phyloP scores from a whole-genome alignment of 2,888 invertebrate genomes.

The Dascillus cervinus region DNA sequence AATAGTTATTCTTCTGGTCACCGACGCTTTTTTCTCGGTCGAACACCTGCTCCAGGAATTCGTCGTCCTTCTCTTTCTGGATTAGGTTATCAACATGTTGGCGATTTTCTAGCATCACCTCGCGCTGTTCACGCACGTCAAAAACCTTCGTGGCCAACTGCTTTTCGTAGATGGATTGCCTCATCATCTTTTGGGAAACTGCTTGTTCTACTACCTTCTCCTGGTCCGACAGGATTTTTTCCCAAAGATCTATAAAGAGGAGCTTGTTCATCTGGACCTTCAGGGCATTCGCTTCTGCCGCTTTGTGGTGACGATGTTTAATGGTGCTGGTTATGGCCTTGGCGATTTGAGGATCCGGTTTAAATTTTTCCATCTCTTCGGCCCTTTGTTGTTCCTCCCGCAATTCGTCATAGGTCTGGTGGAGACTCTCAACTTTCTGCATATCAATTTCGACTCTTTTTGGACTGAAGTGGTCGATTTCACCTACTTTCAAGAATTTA shows the following conservation, averaged over 20 bases:
- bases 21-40: slow-evolving; percentile 16
- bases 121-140: slow-evolving; percentile 53
- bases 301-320: slow-evolving; percentile 41
- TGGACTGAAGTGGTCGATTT: too few species aligned
- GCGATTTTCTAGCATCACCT: slow-evolving; percentile 49
- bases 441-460: too few species aligned
- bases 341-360: slow-evolving; percentile 28
- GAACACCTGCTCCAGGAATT: slow-evolving; percentile 35
- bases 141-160: slow-evolving; percentile 56
- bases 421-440: too few species aligned
- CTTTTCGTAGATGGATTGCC: slow-evolving; percentile 58
- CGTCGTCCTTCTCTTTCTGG: slow-evolving; percentile 44
- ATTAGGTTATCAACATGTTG: slow-evolving; percentile 46
- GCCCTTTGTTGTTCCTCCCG: slow-evolving; percentile 24
- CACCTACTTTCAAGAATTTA: too few species aligned
- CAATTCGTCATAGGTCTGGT: slow-evolving; percentile 29
- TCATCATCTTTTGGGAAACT: slow-evolving; percentile 50
- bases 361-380: slow-evolving; percentile 15
- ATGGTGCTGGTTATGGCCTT: slow-evolving; percentile 46
- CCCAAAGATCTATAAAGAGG: slow-evolving; percentile 47
- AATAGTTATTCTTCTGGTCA: slow-evolving; percentile 29
- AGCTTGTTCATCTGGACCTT: slow-evolving; percentile 46
- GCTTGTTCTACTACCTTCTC: slow-evolving; percentile 46
- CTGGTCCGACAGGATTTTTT: slow-evolving; percentile 46
- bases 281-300: slow-evolving; percentile 42